Evolutionary conservation across 1,140 invertebrate genomes (phyloP).

Genomic region (Acromyrmex echinatior): DNA sequence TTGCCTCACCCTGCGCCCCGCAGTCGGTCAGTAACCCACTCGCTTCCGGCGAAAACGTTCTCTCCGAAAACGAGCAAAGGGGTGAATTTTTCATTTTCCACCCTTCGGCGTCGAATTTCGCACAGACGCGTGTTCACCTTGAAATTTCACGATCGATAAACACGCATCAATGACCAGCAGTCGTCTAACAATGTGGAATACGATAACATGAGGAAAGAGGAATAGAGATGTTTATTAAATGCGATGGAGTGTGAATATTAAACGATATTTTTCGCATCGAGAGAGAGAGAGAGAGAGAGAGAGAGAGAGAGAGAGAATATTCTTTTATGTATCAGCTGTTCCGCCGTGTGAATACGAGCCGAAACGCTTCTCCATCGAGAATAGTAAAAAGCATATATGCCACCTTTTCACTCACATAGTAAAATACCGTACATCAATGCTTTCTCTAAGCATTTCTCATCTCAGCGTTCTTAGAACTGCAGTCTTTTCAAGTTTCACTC

Average conservation of each 20-base stretch:
- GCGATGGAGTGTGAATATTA: constrained; percentile 4
- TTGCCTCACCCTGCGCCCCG: constrained; percentile 6
- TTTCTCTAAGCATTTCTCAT: constrained; percentile 19
- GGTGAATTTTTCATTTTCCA: constrained; percentile 24
- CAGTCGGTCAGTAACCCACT: constrained; percentile 49
- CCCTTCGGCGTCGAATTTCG: not conserved
- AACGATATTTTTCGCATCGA: constrained; percentile 16
- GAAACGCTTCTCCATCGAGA: not conserved
- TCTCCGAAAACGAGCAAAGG: constrained; percentile 1
- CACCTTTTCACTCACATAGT: constrained; percentile 8
- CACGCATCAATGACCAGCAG: not conserved
- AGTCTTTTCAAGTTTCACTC: not conserved
- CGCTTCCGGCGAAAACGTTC: not conserved
- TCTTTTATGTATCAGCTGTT: constrained; percentile 39
- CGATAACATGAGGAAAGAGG: not conserved
- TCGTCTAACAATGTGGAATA: constrained; percentile 7
- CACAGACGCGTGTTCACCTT: constrained; percentile 1
- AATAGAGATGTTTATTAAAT: not conserved
- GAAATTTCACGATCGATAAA: constrained; percentile 16
- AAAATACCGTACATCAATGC: not conserved
- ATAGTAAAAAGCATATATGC: constrained; percentile 24
- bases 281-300: not conserved
- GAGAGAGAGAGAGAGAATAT: not conserved
- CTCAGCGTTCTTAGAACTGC: not conserved
- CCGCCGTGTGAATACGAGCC: not conserved